phyloP scores from a whole-genome alignment of 2,113 vertebrate genomes.

The Alexandromys fortis region DNA sequence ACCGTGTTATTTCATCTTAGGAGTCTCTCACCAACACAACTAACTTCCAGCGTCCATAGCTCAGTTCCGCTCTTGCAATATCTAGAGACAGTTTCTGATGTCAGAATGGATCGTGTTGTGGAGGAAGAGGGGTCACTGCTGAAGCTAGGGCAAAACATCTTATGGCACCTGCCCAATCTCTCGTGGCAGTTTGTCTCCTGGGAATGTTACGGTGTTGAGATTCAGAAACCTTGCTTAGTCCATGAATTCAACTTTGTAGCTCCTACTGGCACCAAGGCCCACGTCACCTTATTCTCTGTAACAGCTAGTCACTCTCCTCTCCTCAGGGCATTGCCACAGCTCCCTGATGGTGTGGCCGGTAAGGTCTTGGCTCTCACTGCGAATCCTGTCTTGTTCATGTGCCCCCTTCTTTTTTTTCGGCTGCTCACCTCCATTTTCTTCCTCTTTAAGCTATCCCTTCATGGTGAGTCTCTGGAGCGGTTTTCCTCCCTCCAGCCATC shows the following conservation, averaged over 20 bases:
- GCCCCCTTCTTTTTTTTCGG: not conserved
- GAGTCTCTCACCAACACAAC: not conserved
- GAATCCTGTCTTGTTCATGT: not conserved
- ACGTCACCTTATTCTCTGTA: not conserved
- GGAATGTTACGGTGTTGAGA: not conserved
- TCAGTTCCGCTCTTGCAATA: not conserved
- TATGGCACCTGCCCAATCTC: not conserved
- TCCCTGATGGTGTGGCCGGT: not conserved
- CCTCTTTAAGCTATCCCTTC: not conserved
- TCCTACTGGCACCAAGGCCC: not conserved
- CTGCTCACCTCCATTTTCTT: not conserved
- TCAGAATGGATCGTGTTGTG: not conserved
- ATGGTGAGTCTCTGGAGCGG: not conserved
- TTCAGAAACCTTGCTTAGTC: not conserved
- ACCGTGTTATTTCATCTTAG: not conserved
- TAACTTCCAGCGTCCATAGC: not conserved
- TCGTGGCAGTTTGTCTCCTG: not conserved
- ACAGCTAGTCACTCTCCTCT: not conserved
- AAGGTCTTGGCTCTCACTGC: not conserved
- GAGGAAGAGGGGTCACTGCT: too few species aligned
- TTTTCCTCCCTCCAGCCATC: not conserved
- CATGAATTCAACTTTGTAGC: not conserved
- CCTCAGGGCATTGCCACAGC: not conserved
- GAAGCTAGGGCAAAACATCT: not conserved
- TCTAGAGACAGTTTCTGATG: not conserved